Evolutionary conservation across 2,797 vertebrate species (phyloP).

Genomic region (Anolis apletophallus): DNA sequence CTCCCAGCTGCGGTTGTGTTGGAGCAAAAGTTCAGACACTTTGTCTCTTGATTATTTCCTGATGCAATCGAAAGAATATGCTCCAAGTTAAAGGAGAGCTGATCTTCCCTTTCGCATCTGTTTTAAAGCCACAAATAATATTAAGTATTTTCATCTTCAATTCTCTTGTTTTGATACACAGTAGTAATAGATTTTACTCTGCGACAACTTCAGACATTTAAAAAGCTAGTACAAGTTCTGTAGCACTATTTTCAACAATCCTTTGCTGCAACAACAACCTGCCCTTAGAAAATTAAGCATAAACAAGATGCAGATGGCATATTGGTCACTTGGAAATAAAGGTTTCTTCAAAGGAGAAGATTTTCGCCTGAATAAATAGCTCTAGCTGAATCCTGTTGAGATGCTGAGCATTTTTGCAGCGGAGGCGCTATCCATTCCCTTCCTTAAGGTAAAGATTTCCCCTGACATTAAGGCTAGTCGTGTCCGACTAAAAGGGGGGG

Average conservation of each 20-base stretch:
- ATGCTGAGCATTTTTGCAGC: not conserved
- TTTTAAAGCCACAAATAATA: slow-evolving; percentile 14
- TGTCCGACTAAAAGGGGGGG: too few relatives aligned
- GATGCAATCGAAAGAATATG: slow-evolving; percentile 11
- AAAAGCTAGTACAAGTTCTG: not conserved
- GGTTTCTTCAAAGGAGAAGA: not conserved
- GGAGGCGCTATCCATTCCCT: not conserved
- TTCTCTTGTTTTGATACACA: not conserved
- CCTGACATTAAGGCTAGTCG: too few relatives aligned
- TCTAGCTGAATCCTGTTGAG: not conserved
- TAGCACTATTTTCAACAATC: not conserved
- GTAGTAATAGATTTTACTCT: not conserved
- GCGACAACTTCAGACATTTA: not conserved
- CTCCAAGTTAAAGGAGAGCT: not conserved
- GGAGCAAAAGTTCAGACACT: slow-evolving; percentile 1
- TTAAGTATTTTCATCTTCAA: slow-evolving; percentile 18
- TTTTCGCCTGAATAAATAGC: not conserved
- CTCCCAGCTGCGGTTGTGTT: slow-evolving; percentile 11
- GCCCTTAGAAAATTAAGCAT: slow-evolving; percentile 1
- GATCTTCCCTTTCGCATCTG: not conserved
- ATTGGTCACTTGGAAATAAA: slow-evolving; percentile 4
- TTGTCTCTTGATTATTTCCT: slow-evolving; percentile 24
- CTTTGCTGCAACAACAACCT: not conserved
- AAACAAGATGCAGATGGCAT: not conserved
- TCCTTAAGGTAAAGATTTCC: too few relatives aligned